Evolutionary conservation across 2,797 vertebrate species (phyloP), one percentile per base, ranked within the genome.

Genomic region (Sciurus carolinensis): DNA sequence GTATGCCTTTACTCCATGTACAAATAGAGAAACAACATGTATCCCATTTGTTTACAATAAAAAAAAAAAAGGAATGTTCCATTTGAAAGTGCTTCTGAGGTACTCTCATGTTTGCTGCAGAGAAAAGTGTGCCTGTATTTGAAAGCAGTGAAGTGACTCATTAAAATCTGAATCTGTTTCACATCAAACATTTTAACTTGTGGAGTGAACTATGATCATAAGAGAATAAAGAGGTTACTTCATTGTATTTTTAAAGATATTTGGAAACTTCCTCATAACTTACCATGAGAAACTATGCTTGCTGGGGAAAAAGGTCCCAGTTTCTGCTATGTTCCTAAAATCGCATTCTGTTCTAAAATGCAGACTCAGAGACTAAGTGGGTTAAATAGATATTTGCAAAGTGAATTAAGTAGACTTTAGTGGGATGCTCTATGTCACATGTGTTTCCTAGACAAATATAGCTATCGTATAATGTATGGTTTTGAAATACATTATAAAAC

Each of bases 311-410:
- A 90, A 85, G 13, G 22, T 69, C 85, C 83, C 28, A 13, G 18
- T 87, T 95, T 96, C 75, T 76, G 62, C 44, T 13, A 0, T 90
- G 81, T 42, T 82, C 73, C 39, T 81, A 94, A 93, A 93, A 73
- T 17, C 36, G 1, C 33, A 66, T 94, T 89, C 57, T 94, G 47
- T 44, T 92, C 90, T 81, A 64, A 92, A 94, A 62, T 50, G 5
- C 36, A 67, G 17, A 72, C 22, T 72, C 1, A 62, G 33, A 67
- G 89, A 88, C 26, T 50, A 86, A 86, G 26, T 39, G n/a, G 64
- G 12, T 47, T 69, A 42, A 90, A 71, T 5, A 66, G 18, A 57
- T 57, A 22, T 59, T 75, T 66, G 57, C 13, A 66, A 39, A 82
- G 17, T 44, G 30, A 57, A 7, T 50, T 72, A 44, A 91, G 57